Evolutionary conservation across 1,140 invertebrate species (phyloP).

Genomic region (Brachionus plicatilis): DNA sequence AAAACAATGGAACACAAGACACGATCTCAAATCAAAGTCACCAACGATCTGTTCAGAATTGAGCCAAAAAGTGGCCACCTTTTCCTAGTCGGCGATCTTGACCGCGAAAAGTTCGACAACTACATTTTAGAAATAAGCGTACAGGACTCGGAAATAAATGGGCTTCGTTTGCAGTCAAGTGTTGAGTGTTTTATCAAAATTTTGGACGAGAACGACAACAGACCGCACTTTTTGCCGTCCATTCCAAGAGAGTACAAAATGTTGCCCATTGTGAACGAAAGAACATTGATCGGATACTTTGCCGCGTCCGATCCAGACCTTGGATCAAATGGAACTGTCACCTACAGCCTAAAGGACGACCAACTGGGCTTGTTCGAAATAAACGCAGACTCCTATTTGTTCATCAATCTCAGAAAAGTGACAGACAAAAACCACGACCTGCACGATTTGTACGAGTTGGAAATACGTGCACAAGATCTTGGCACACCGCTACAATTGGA

Average conservation of each 20-base stretch:
- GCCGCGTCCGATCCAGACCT: constrained; percentile 3
- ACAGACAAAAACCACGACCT: constrained; percentile 13
- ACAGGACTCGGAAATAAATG: background rate
- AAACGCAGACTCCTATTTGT: background rate
- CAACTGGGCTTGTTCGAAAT: background rate
- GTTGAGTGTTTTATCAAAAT: background rate
- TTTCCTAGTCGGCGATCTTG: background rate
- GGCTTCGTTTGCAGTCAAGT: background rate
- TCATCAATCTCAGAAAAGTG: background rate
- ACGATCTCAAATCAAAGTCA: background rate
- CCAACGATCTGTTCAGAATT: background rate
- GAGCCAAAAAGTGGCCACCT: background rate
- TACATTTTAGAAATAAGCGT: background rate
- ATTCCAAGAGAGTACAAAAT: constrained; percentile 20
- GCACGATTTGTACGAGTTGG: background rate
- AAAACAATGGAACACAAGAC: background rate
- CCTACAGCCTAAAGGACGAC: background rate
- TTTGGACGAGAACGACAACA: constrained; percentile 24
- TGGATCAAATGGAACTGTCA: background rate
- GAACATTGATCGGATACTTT: constrained; percentile 11
- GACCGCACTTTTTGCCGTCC: background rate
- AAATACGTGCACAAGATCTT: background rate
- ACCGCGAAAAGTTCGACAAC: constrained; percentile 14
- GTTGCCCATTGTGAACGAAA: constrained; percentile 18
- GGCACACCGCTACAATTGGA: background rate